Evolutionary conservation across 2,888 invertebrate genomes (phyloP), one percentile per base, ranked within the genome.

Genomic region (Rhamnusium bicolor): DNA sequence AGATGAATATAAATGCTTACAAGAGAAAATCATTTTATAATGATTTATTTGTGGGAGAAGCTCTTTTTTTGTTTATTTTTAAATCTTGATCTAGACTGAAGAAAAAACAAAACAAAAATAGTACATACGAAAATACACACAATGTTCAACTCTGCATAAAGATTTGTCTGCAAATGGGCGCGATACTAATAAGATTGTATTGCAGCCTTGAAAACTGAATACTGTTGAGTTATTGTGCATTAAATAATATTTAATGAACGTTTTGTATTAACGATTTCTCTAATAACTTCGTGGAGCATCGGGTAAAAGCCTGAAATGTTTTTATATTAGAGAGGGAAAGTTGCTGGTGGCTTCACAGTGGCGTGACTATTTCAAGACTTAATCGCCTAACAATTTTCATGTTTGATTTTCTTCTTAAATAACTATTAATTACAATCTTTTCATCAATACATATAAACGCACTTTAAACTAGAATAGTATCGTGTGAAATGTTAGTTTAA

Each of bases 231-330:
- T 63, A 47, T 65, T 14, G 61, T 62, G 40, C 58, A 40, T 51
- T 67, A 51, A 72, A 72, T 63, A 69, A 72, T 69, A 69, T 72
- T 71, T 75, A 75, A 75, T 72, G 68, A 72, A 70, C 70, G 75
- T 70, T 75, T 75, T 75, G 70, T 72, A 72, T 75, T 72, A 75
- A 75, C 68, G 72, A 51, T 72, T 72, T 69, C 32, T 67, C 69
- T 68, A 75, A 74, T 72, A 75, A 68, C 29, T 68, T 49, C 46
- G 67, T 66, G 40, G 70, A 66, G 58, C 71, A 58, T 65, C 65
- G 66, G 56, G 54, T 75, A 63, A 72, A 70, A 70, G 72, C 75
- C 66, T 49, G 24, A 58, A 72, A 74, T 75, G 70, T 75, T 75
- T 75, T 72, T 75, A 58, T 60, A 29, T 69, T 60, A 32, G 40